Evolutionary conservation across 2,113 vertebrate genomes (phyloP).

Genomic region (Corythornis madagascariensis): DNA sequence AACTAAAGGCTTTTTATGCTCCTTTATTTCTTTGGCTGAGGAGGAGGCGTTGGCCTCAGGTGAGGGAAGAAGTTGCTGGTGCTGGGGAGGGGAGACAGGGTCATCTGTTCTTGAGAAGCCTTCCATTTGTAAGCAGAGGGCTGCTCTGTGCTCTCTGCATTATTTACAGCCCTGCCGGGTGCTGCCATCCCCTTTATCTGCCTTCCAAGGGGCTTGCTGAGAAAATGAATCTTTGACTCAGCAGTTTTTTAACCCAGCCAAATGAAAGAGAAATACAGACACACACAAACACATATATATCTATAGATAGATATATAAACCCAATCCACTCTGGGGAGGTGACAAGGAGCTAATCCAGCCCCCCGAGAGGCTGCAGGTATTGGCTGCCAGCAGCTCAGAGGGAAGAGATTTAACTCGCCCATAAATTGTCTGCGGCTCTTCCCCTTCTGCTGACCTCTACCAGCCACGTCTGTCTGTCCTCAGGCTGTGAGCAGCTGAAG

Average conservation of each 20-base stretch:
- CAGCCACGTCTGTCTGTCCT: background rate
- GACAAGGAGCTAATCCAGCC: background rate
- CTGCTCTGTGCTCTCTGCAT: constrained; percentile 46
- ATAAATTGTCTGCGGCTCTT: constrained; percentile 12
- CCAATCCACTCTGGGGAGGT: background rate
- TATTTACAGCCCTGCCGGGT: constrained; percentile 57
- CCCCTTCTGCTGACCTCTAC: constrained; percentile 34
- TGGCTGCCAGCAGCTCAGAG: background rate
- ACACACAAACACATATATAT: background rate
- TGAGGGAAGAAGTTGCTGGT: background rate
- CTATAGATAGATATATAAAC: background rate
- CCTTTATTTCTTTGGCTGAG: background rate
- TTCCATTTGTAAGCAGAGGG: constrained; percentile 39
- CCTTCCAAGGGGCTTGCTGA: constrained; percentile 40
- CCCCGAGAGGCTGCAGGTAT: background rate
- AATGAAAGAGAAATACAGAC: constrained; percentile 29
- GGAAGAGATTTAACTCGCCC: background rate
- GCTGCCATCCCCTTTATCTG: constrained; percentile 12
- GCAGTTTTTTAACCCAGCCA: constrained; percentile 44
- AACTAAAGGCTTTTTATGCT: background rate
- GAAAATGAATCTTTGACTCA: constrained; percentile 68
- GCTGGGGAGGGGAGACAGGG: background rate
- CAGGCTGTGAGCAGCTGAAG: background rate
- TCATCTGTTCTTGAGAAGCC: background rate
- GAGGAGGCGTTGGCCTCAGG: background rate